Conservation (phyloP, 2,113 vertebrate genomes). For the Tricholaema leucomelas region DNA sequence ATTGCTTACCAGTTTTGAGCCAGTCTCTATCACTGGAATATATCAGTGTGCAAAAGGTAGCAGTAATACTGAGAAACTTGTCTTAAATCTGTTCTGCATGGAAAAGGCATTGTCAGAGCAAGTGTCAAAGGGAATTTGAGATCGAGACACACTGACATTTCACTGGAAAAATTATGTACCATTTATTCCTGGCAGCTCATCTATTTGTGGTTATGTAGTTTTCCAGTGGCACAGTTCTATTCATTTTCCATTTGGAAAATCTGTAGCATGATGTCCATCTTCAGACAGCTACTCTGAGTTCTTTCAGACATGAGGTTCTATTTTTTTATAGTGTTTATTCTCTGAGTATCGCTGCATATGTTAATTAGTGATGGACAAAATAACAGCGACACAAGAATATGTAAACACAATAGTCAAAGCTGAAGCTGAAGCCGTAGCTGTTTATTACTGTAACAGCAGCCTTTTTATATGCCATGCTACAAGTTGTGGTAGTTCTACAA, state of each 20-base stretch:
- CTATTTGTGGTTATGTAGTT: background rate
- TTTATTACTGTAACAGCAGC: too few species aligned
- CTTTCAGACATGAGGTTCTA: background rate
- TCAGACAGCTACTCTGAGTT: background rate
- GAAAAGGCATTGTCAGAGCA: background rate
- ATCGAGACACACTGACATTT: background rate
- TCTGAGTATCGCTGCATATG: too few species aligned
- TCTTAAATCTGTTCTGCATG: background rate
- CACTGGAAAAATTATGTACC: background rate
- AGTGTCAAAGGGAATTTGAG: background rate
- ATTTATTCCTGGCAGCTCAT: background rate
- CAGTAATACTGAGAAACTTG: background rate
- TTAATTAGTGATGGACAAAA: too few species aligned
- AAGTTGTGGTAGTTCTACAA: too few species aligned
- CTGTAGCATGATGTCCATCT: fast-evolving
- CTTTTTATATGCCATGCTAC: too few species aligned
- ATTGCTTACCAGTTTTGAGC: background rate
- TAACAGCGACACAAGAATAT: too few species aligned
- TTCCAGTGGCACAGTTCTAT: background rate
- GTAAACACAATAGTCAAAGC: too few species aligned
- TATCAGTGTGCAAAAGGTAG: background rate
- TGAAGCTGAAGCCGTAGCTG: too few species aligned
- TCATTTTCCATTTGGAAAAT: background rate
- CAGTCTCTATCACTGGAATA: background rate
- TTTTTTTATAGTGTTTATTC: background rate